Base-by-base conservation (phyloP, 1,140 invertebrate species). In the Drosophila gunungcola region DNA sequence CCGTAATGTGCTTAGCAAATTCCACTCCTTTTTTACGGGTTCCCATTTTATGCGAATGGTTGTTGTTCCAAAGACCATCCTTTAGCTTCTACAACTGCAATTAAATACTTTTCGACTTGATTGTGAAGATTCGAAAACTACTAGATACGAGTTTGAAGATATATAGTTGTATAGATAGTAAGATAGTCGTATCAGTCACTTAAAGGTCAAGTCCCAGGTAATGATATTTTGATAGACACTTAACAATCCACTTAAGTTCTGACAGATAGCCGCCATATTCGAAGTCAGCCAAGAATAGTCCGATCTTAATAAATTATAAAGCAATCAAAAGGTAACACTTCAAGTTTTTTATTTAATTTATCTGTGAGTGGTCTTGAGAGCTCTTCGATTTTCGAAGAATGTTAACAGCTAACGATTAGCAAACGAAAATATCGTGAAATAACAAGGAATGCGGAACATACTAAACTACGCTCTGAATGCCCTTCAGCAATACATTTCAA, bases 1-100 rank as follows among this genome's bases (percentile, higher is more conserved):
- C 89, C 0, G 78, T 65, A 4, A 91, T 91, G 34, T 91, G 85
- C 43, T 91, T 91, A 4, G 75, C 82, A 32, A 91, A 91, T 38
- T 91, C 89, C 25, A 82, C 13, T 7, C 89, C 89, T 32, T 86
- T 91, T 49, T 90, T 90, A 3, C 80, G 38, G 9, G 89, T 91
- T 6, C 78, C 84, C 89, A 91, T 16, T 21, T 45, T 39, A n/a
- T 7, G 3, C 9, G 3, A 7, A 11, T 52, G 39, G 45, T 57
- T 75, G 69, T 61, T 36, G 27, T n/a, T 34, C 16, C 11, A 32
- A 21, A 10, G 49, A n/a, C 48, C 13, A 53, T 9, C 32, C 10
- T 12, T 4, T 12, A 21, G 39, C 10, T 43, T 29, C 39, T 32
- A 13, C 25, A 13, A 25, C 21, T 32, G 21, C 34, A 63, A 29